Base-by-base conservation (phyloP, 2,888 invertebrate genomes). In the Teleogryllus oceanicus region DNA sequence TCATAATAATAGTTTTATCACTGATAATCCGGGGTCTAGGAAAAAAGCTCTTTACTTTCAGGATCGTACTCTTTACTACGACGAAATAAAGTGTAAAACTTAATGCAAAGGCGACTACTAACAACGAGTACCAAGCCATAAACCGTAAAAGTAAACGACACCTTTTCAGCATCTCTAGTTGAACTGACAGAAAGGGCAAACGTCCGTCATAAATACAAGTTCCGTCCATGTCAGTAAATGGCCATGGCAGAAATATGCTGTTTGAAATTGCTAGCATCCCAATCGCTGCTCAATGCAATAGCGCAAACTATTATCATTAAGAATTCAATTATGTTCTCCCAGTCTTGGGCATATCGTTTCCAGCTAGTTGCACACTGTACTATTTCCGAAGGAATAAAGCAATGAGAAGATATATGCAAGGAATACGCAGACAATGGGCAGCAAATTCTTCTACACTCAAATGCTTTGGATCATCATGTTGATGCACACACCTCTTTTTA, bases 1-100 rank as follows among this genome's bases (percentile, higher is more conserved):
- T 88, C 95, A 95, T 95, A 1, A 95, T 93, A 49, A 95, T 92
- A 0, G 94, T 95, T 87, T 95, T 83, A 95, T 94, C 51, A 95
- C 85, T 0, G 94, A 92, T 81, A 90, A 89, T 3, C 91, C 92
- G 0, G 94, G 93, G 86, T 92, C 90, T 2, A 89, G 88, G 84
- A 95, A 95, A 83, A 92, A 92, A 79, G 92, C 90, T 83, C 91
- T 62, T 62, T 62, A 62, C 62, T 62, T n/a, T 62, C 62, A 81
- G 90, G 90, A 20, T 89, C 90, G 1, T 91, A 90, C 21, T 88
- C 88, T 77, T 82, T 50, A 50, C 86, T 87, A 83, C 90, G 89
- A 80, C 91, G 90, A 85, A 95, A 94, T 50, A 96, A 87, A 21
- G 93, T 92, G 85, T 92, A 94, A 84, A 96, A 83, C 94, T 93